Conservation (phyloP, 2,113 vertebrate genomes). For the Mirza zaza region DNA sequence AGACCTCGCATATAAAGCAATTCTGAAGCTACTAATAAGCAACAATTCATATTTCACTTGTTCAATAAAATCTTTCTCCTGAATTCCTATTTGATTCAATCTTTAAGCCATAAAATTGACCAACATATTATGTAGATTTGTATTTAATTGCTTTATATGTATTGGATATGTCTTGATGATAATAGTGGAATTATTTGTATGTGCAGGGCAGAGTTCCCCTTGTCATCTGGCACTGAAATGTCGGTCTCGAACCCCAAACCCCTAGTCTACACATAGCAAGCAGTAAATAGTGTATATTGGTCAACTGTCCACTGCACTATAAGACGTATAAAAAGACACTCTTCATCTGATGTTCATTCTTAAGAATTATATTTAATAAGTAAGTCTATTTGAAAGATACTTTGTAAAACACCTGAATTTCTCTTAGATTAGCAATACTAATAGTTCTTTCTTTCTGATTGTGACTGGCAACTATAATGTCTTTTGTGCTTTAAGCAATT, state of each 20-base stretch:
- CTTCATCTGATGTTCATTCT: background rate
- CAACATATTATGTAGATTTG: background rate
- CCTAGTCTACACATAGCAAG: background rate
- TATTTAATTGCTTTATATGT: background rate
- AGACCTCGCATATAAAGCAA: background rate
- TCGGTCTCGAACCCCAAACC: background rate
- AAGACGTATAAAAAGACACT: background rate
- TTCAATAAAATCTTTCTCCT: background rate
- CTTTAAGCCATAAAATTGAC: background rate
- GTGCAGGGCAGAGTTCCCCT: background rate
- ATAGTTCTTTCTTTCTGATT: constrained; percentile 32
- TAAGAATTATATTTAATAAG: constrained; percentile 1
- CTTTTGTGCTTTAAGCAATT: constrained; percentile 17
- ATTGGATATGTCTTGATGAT: background rate
- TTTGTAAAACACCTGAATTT: constrained; percentile 37
- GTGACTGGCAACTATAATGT: constrained; percentile 15
- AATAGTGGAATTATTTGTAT: background rate
- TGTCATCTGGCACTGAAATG: background rate
- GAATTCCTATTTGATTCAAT: background rate
- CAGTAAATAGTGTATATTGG: background rate
- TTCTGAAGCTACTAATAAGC: background rate
- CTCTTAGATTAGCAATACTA: background rate
- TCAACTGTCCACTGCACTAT: background rate
- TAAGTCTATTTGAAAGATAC: background rate
- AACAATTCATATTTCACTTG: background rate